phyloP scores from a whole-genome alignment of 2,888 invertebrate species.

The Bembecia ichneumoniformis region DNA sequence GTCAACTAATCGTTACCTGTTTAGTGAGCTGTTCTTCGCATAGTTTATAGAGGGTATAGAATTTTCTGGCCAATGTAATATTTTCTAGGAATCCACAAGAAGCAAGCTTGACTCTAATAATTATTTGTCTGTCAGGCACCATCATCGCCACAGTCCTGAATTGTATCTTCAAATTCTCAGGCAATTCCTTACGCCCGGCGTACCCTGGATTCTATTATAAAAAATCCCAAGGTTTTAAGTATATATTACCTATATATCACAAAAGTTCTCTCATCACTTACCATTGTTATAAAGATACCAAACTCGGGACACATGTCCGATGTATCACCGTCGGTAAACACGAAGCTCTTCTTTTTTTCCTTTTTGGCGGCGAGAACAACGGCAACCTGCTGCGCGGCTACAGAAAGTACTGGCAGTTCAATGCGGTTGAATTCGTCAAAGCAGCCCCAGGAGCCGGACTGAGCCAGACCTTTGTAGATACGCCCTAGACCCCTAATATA shows the following conservation, averaged over 20 bases:
- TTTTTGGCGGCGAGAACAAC: conserved; percentile 93
- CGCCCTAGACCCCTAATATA: conserved; percentile 85
- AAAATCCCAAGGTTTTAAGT: not conserved
- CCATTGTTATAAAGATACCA: conserved; percentile 98
- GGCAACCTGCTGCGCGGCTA: conserved; percentile 97
- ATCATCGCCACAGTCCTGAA: conserved; percentile 99
- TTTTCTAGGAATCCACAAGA: conserved; percentile 97
- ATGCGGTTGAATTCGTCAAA: conserved; percentile 98
- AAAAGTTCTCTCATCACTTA: conserved; percentile 29
- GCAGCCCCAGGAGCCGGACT: conserved; percentile 98
- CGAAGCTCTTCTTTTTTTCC: conserved; percentile 90
- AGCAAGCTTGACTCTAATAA: conserved; percentile 95
- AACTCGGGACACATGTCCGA: conserved; percentile 96
- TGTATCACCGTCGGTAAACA: conserved; percentile 94
- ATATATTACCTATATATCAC: too few species aligned
- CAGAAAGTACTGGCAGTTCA: conserved; percentile 87
- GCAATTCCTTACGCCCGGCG: conserved; percentile 95
- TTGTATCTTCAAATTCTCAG: conserved; percentile 97
- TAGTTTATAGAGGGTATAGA: conserved; percentile 95
- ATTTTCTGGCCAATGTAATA: conserved; percentile 93
- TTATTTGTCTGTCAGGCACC: conserved; percentile 98
- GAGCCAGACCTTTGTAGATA: conserved; percentile 95
- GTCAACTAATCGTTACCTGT: conserved; percentile 72
- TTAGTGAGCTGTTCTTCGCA: conserved; percentile 98
- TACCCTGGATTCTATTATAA: conserved; percentile 91